Base-by-base conservation (phyloP, 2,888 invertebrate species). In the Drosophila pseudotakahashii region DNA sequence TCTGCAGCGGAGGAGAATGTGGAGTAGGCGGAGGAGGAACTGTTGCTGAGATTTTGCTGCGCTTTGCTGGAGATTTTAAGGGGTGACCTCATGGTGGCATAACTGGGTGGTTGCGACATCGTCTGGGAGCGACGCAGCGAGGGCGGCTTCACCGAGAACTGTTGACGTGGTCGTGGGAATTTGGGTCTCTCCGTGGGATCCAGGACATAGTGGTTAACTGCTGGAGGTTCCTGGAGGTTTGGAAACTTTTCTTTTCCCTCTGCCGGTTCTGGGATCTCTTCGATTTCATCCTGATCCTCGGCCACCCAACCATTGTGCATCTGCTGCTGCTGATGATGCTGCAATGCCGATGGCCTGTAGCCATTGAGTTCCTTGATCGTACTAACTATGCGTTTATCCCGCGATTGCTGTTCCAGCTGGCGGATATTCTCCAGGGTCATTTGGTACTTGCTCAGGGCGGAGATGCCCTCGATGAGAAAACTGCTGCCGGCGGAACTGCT, bases 321-420 rank as follows among this genome's bases (percentile, higher is more conserved):
- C 72, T 93, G 92, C 60, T 93, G 91, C 74, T 94, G 93, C 19
- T 94, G 93, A 64, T 94, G 92, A 71, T 94, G 92, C 78, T 93
- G 92, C 67, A 94, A 79, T 1, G 94, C 94, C 0, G 94, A 94
- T 0, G 94, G 94, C 75, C 91, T 93, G 80, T 94, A 94, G 19
- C 94, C 94, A 89, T 94, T 94, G 90, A 94, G 92, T 81, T 94
- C 94, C 85, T 94, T 94, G 76, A 94, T 94, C 89, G 94, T 93
- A 84, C 92, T 93, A 76, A 94, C 94, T 77, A 91, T 80, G 23
- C 82, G 79, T 3, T 81, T 85, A 57, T 90, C 88, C 34, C 78
- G 93, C 1, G 80, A 23, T 23, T 85, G 71, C 82, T 91, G 90
- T 76, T 94, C 93, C 62, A 94, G 91, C 78, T 93, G 93, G 75